Base-by-base conservation (phyloP, 2,797 vertebrate genomes). In the Leptoclinus maculatus region DNA sequence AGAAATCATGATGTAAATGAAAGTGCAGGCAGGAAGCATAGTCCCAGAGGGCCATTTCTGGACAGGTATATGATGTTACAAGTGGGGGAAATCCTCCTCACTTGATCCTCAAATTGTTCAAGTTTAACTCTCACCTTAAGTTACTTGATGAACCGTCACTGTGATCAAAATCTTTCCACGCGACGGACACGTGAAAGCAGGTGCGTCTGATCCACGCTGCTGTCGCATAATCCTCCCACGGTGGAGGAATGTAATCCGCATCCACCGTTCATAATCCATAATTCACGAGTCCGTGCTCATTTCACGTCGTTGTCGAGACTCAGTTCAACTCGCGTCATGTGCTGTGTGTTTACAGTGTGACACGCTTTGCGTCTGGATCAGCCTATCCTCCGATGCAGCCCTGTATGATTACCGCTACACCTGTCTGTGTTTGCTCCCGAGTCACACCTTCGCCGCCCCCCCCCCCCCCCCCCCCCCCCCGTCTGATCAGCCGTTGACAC, bases 401-500 rank as follows among this genome's bases (percentile, higher is more conserved):
- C 34, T 10, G 38, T 27, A 0, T 54, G 58, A 83, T 68, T 72
- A 74, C 76, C 41, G 49, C 27, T 19, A 1, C 71, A 82, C 82
- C 80, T 47, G 71, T 17, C 25, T 13, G 66, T 69, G 51, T 77
- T 74, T 80, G 78, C 56, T 63, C 51, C 59, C 21, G 4, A 68
- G 74, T 82, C 69, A 11, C 76, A 43, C 66, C 53, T 56, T 56
- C 34, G 34, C 36, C 29, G 8, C 39, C 41, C 43, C 78, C 80
- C 74, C 82, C 84, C 85, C 80, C 74, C 82, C 84, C 85, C n/a
- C n/a, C 39, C 41, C 43, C 78, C 80, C 74, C 82, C 84, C 85
- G 57, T 87, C 84, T 68, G 79, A 90, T 86, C 74, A 70, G 70
- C 32, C 60, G 12, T 3, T 57, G 86, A 87, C 79, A 83, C 74